phyloP scores from a whole-genome alignment of 2,797 vertebrate species.

The Gila robusta region DNA sequence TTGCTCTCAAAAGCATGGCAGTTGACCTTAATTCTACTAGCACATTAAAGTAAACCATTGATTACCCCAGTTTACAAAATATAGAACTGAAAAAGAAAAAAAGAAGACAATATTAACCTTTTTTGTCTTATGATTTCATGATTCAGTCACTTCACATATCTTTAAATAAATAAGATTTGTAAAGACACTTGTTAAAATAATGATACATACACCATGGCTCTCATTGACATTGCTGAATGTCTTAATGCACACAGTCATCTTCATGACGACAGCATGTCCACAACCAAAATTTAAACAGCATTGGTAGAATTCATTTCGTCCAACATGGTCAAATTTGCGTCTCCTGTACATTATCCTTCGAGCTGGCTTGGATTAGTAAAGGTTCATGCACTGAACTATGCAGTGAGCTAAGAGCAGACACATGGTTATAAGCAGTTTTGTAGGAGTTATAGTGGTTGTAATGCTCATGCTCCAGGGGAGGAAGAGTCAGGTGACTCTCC shows the following conservation, averaged over 20 bases:
- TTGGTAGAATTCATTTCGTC: conserved; percentile 68
- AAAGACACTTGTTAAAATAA: conserved; percentile 99
- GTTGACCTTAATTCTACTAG: conserved; percentile 53
- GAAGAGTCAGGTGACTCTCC: conserved; percentile 96
- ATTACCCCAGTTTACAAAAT: conserved; percentile 79
- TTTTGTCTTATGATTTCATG: conserved; percentile 93
- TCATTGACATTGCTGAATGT: conserved; percentile 88
- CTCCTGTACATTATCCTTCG: conserved; percentile 99
- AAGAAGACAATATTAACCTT: conserved; percentile 77
- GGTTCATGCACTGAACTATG: conserved; percentile 99
- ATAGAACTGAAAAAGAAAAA: conserved; percentile 71
- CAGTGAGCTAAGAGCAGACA: conserved; percentile 96
- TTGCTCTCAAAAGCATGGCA: conserved; percentile 40
- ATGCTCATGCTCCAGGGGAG: conserved; percentile 94
- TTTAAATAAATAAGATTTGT: conserved; percentile 99
- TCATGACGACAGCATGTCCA: conserved; percentile 60
- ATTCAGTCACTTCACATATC: conserved; percentile 99
- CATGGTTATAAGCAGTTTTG: conserved; percentile 97
- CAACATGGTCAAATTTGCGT: conserved; percentile 92
- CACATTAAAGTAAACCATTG: conserved; percentile 80
- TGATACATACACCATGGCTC: conserved; percentile 89
- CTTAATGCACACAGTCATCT: conserved; percentile 78
- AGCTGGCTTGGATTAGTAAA: conserved; percentile 99
- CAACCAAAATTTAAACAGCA: conserved; percentile 38
- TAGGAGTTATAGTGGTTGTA: conserved; percentile 99